Percentiles rank a stretch among this genome's conserved stretches.
Evolutionary conservation across 2,888 invertebrate species (phyloP).

Genomic region (Thelaira solivaga): DNA sequence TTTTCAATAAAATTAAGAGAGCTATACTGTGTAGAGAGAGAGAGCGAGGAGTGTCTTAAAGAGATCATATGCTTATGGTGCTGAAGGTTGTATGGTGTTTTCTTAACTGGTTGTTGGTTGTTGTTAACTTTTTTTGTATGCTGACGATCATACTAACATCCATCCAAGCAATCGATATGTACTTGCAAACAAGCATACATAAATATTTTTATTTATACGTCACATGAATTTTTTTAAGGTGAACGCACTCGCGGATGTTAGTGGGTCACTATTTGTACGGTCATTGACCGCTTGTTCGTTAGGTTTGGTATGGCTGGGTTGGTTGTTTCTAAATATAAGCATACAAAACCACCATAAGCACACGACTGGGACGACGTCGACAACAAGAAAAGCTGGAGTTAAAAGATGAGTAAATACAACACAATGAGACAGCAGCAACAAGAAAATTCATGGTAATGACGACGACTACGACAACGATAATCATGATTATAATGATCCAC

Average conservation of each 20-base stretch:
- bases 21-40: not conserved
- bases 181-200: not conserved
- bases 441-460: constrained; percentile 59
- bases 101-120: constrained; percentile 33
- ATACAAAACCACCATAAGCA: constrained; percentile 32
- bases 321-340: constrained; percentile 59
- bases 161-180: constrained; percentile 22
- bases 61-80: constrained; percentile 29
- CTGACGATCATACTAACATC: constrained; percentile 36
- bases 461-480: constrained; percentile 38
- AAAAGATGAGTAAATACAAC: constrained; percentile 34
- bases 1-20: constrained; percentile 35
- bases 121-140: constrained; percentile 19
- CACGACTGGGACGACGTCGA: constrained; percentile 16
- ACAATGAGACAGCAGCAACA: constrained; percentile 61
- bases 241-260: constrained; percentile 78
- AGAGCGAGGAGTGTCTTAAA: constrained; percentile 2
- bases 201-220: constrained; percentile 72
- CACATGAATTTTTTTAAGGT: constrained; percentile 73
- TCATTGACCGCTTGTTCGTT: constrained; percentile 77
- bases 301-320: constrained; percentile 68
- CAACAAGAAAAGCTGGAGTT: constrained; percentile 30
- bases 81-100: constrained; percentile 31
- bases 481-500: constrained; percentile 53
- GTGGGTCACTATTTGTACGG: constrained; percentile 78